phyloP scores from a whole-genome alignment of 53 echinoderm and acorn worm species.

The Glandiceps talaboti region DNA sequence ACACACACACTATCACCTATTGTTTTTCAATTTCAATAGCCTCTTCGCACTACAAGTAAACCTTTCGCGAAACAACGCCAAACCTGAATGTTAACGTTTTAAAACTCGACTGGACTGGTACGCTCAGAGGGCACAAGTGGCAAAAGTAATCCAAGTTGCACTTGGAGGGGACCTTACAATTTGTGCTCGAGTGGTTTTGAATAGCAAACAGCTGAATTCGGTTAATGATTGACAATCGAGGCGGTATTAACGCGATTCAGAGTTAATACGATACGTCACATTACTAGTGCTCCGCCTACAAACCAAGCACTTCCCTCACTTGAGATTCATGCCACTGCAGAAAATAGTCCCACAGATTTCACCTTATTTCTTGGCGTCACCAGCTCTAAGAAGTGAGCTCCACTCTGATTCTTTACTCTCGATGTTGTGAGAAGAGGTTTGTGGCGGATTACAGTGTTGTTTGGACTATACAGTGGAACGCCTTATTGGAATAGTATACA shows the following conservation, averaged over 20 bases:
- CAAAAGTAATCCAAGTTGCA: too few relatives aligned
- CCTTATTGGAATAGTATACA: background rate
- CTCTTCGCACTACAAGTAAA: background rate
- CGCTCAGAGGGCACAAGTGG: too few relatives aligned
- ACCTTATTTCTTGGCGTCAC: background rate
- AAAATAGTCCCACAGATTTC: background rate
- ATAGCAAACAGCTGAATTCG: background rate
- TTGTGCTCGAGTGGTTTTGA: background rate
- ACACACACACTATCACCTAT: background rate
- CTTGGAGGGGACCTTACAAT: background rate
- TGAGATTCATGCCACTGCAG: background rate
- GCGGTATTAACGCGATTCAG: background rate
- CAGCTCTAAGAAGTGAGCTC: background rate
- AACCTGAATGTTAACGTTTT: too few relatives aligned
- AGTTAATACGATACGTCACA: background rate
- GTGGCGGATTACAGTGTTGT: background rate
- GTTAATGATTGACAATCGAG: background rate
- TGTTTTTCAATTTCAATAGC: background rate
- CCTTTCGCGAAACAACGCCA: too few relatives aligned
- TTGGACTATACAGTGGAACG: background rate
- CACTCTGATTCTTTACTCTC: background rate
- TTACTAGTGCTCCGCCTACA: background rate
- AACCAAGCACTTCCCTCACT: background rate
- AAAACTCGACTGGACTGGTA: too few relatives aligned
- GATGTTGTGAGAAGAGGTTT: background rate